Evolutionary conservation across 2,113 vertebrate genomes (phyloP).

Genomic region (Lamprologus tigripictilis): DNA sequence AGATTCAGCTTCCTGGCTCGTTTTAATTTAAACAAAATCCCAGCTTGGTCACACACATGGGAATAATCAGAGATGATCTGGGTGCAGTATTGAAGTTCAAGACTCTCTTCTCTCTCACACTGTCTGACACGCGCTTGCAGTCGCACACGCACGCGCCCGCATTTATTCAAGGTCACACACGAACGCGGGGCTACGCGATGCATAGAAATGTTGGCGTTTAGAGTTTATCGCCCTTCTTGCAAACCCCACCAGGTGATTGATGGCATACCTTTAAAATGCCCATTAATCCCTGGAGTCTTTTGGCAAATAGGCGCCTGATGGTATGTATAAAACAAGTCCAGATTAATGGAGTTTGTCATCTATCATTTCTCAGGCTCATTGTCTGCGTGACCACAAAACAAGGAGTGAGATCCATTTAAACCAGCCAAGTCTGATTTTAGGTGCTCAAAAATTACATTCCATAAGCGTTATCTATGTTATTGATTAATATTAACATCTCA

Average conservation of each 20-base stretch:
- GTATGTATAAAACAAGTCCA: conserved; percentile 32
- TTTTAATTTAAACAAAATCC: conserved; percentile 35
- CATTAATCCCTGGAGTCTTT: conserved; percentile 20
- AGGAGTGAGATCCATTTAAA: background rate
- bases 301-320: conserved; percentile 4
- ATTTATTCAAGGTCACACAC: conserved; percentile 12
- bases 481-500: background rate
- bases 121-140: background rate
- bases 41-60: conserved; percentile 47
- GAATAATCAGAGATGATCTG: conserved; percentile 47
- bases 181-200: background rate
- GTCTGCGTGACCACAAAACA: background rate
- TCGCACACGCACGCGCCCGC: background rate
- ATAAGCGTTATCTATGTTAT: background rate
- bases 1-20: background rate
- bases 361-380: background rate
- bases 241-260: conserved; percentile 19
- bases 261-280: background rate
- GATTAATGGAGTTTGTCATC: conserved; percentile 24
- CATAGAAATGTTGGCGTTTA: background rate
- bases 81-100: conserved; percentile 6
- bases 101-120: background rate
- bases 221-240: conserved; percentile 17
- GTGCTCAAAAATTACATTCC: background rate
- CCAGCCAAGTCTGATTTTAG: background rate